Conservation (phyloP, 2,797 vertebrate species). For the Crotalus adamanteus region DNA sequence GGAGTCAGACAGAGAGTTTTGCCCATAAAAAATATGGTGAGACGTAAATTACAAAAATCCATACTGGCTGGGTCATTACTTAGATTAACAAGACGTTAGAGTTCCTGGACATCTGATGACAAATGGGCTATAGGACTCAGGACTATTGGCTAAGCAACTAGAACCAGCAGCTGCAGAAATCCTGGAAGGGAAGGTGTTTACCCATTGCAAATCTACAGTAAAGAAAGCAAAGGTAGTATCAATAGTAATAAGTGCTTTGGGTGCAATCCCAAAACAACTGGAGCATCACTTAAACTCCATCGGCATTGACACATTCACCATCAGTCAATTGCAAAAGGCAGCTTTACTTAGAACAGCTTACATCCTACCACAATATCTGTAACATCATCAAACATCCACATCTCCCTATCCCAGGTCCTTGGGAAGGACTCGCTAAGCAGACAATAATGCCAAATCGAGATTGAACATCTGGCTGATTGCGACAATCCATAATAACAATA, state of each 20-base stretch:
- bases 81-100: background rate
- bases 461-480: background rate
- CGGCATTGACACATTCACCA: background rate
- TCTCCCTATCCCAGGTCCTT: background rate
- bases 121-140: background rate
- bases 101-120: background rate
- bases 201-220: background rate
- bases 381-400: background rate
- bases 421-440: background rate
- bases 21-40: background rate
- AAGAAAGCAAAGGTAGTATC: background rate
- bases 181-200: background rate
- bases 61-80: accelerated
- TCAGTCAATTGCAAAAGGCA: background rate
- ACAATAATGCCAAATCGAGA: background rate
- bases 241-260: background rate
- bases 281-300: background rate
- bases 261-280: background rate
- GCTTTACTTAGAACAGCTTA: background rate
- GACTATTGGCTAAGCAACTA: background rate
- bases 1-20: background rate
- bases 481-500: background rate
- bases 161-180: background rate
- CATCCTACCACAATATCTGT: background rate
- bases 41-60: background rate